Conservation (phyloP, 2,888 invertebrate genomes). For the Melolontha melolontha region DNA sequence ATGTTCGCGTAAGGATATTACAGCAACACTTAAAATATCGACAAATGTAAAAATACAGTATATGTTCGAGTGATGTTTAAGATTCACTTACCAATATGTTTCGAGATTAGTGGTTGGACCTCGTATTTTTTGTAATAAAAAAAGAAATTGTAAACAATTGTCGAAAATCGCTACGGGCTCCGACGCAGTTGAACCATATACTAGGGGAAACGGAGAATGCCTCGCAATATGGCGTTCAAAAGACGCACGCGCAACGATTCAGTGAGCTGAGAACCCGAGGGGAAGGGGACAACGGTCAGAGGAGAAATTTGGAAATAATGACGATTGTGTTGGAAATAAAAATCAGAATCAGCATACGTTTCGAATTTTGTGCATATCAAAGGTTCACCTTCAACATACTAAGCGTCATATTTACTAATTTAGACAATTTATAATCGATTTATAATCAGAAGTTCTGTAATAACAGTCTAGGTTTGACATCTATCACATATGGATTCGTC, state of each 20-base stretch:
- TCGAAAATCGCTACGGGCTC: conserved; percentile 20
- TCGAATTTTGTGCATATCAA: conserved; percentile 14
- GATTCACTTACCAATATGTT: conserved; percentile 16
- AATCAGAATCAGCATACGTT: conserved; percentile 18
- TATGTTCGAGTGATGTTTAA: not conserved
- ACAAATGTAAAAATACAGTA: not conserved
- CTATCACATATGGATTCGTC: too few relatives aligned
- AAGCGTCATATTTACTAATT: not conserved
- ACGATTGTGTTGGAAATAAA: conserved; percentile 9
- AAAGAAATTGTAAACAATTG: conserved; percentile 10
- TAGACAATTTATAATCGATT: too few relatives aligned
- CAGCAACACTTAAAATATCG: not conserved
- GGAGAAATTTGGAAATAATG: conserved; percentile 19
- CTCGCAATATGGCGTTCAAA: conserved; percentile 23
- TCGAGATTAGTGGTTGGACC: conserved; percentile 15
- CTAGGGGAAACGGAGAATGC: conserved; percentile 25
- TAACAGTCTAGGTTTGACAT: too few relatives aligned
- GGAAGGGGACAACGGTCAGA: not conserved
- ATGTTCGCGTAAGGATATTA: too few relatives aligned
- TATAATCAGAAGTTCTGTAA: too few relatives aligned
- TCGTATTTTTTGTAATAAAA: conserved; percentile 5
- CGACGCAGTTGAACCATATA: conserved; percentile 15
- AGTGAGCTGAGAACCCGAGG: not conserved
- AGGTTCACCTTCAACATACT: not conserved
- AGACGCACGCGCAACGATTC: conserved; percentile 24